A percentile compares a stretch with the other conserved stretches of the same genome.
Evolutionary conservation across 2,797 vertebrate species (phyloP).

Genomic region (Alauda arvensis): DNA sequence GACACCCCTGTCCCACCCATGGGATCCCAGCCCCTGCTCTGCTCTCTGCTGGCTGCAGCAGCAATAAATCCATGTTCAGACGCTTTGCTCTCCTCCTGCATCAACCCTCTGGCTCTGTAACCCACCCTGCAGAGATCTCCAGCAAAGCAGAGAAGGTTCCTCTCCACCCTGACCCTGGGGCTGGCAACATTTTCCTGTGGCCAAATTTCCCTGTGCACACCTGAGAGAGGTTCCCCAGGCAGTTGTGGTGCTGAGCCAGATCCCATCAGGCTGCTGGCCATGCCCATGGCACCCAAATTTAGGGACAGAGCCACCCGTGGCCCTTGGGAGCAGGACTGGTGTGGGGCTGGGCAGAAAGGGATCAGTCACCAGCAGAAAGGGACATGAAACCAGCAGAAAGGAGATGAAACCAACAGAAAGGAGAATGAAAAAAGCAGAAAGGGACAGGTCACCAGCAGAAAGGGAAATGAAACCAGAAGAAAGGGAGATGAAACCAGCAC

Average conservation of each 20-base stretch:
- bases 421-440: fast-evolving
- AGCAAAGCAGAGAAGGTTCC: background rate
- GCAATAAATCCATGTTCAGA: background rate
- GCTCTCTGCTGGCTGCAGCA: background rate
- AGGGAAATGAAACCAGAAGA: fast-evolving
- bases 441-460: background rate
- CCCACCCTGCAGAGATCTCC: background rate
- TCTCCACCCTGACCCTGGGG: background rate
- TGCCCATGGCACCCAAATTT: background rate
- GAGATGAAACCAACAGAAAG: fast-evolving
- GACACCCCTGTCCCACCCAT: fast-evolving
- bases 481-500: too few relatives aligned
- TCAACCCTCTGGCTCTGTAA: background rate
- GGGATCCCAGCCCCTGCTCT: background rate
- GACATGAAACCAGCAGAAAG: fast-evolving
- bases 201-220: background rate
- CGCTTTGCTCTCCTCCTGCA: background rate
- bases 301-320: fast-evolving
- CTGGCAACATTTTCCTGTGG: too few relatives aligned
- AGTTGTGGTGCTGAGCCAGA: background rate
- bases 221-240: background rate
- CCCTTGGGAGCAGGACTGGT: background rate
- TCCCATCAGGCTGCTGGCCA: background rate
- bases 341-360: background rate
- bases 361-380: background rate